Evolutionary conservation across 2,888 invertebrate species (phyloP), one percentile per base, ranked within the genome.

Genomic region (Nemapogon koenigi): DNA sequence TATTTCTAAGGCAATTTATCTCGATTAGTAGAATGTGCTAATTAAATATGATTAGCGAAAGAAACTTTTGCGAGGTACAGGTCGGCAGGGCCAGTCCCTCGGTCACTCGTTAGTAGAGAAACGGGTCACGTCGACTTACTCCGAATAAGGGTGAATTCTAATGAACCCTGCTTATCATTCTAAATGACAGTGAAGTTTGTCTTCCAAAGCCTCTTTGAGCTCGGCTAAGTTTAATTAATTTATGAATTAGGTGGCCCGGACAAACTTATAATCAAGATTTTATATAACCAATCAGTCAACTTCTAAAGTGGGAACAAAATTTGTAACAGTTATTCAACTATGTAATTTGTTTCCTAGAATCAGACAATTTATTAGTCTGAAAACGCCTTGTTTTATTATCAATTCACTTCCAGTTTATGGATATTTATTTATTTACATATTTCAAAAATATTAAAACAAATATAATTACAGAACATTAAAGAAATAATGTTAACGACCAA

Each of bases 101-200:
- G 37, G 32, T 7, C 60, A 49, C 53, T 58, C 60, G 55, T 60
- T 59, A 58, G 49, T 45, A 46, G 38, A 19, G 39, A 38, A 38
- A 16, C 31, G 41, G 41, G 41, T 41, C 41, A 41, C 38, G 40
- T 31, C 37, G 37, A 17, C 37, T 28, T 27, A 25, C 35, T 35
- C 33, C 36, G 38, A 42, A 41, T 41, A 49, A 31, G 53, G 55
- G 51, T 53, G 66, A 59, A 63, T 64, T 57, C 61, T 58, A 69
- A 67, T 60, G 62, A 62, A 57, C 47, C 58, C 59, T 61, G 62
- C 68, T 72, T 70, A 70, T 75, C 70, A 72, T 75, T 66, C 65
- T 55, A 52, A 60, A 63, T 62, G 62, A 61, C 62, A 55, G 51
- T 51, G 45, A 55, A 62, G 55, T 64, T 61, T 53, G 59, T 49